These are phyloP conservation scores for Aphidius colemani DNA, from an alignment of 2,888 invertebrate species.

Conservation along the genomic window DNA sequence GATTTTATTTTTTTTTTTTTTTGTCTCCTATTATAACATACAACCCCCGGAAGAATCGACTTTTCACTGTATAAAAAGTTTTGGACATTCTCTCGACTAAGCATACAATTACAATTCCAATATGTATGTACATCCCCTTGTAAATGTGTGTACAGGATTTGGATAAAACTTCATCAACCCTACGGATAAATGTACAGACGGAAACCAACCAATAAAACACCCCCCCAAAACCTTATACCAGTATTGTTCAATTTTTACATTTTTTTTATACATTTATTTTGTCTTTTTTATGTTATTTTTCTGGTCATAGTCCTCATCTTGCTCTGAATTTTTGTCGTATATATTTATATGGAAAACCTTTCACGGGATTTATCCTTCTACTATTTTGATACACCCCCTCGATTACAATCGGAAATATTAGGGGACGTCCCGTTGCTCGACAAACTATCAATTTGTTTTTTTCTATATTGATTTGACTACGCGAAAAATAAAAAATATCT, in stretches of 20 bases:
- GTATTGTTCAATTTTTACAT: conserved; percentile 53
- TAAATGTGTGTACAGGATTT: too few relatives aligned
- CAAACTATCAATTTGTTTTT: conserved; percentile 60
- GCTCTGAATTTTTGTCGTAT: conserved; percentile 16
- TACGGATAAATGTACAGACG: conserved; percentile 32
- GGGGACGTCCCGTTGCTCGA: conserved; percentile 60
- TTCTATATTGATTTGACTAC: conserved; percentile 29
- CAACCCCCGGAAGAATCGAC: too few relatives aligned
- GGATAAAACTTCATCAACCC: too few relatives aligned
- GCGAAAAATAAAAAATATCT: conserved; percentile 15
- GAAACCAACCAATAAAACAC: conserved; percentile 59
- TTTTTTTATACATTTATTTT: conserved; percentile 30
- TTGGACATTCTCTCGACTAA: background rate
- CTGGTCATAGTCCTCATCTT: conserved; percentile 24
- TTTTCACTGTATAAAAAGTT: conserved; percentile 13
- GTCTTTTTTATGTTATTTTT: conserved; percentile 30
- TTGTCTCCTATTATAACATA: too few relatives aligned
- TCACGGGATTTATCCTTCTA: conserved; percentile 22
- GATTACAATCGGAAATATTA: conserved; percentile 62
- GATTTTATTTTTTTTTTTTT: too few relatives aligned
- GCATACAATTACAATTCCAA: background rate
- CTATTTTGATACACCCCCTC: conserved; percentile 52
- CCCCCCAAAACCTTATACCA: conserved; percentile 42
- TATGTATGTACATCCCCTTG: background rate
- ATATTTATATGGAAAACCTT: conserved; percentile 28